Percentiles rank a stretch among this genome's conserved stretches.
These are phyloP conservation scores for Carettochelys insculpta DNA, from an alignment of 2,113 vertebrate genomes.

Conservation along the genomic window DNA sequence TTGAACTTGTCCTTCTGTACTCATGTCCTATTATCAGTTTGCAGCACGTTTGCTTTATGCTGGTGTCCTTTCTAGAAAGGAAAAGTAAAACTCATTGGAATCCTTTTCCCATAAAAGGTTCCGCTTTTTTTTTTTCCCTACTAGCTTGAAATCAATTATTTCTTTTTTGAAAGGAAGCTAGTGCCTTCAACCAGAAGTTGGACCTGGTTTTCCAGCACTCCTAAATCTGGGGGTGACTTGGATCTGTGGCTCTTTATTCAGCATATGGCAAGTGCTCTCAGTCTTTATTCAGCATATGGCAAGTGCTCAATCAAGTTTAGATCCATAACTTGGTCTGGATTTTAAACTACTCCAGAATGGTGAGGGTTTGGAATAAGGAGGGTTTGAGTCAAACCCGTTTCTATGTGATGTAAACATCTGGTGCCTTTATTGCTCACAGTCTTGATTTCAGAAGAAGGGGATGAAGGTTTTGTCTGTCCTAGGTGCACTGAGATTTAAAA, in stretches of 20 bases:
- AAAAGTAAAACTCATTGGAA: slow-evolving; percentile 17
- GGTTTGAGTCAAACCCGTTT: not conserved
- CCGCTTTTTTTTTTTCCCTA: accelerated
- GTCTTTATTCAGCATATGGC: not conserved
- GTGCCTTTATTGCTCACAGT: not conserved
- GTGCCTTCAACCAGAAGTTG: not conserved
- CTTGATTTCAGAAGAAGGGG: not conserved
- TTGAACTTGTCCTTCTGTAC: not conserved
- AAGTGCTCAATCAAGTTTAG: not conserved
- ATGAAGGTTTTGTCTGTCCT: accelerated
- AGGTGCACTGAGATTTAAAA: accelerated
- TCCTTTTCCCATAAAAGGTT: not conserved
- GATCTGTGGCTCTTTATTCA: not conserved
- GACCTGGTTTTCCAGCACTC: not conserved
- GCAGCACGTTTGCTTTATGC: not conserved
- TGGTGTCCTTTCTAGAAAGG: not conserved
- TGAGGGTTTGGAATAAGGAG: not conserved
- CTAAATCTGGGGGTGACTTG: not conserved
- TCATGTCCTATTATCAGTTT: not conserved
- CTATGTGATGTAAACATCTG: not conserved
- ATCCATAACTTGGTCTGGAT: not conserved
- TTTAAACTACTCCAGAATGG: not conserved
- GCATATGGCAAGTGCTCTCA: not conserved
- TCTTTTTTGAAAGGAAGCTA: not conserved
- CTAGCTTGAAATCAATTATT: not conserved